Evolutionary conservation across 2,113 vertebrate species (phyloP), one percentile per base, ranked within the genome.

Genomic region (Camelus dromedarius): DNA sequence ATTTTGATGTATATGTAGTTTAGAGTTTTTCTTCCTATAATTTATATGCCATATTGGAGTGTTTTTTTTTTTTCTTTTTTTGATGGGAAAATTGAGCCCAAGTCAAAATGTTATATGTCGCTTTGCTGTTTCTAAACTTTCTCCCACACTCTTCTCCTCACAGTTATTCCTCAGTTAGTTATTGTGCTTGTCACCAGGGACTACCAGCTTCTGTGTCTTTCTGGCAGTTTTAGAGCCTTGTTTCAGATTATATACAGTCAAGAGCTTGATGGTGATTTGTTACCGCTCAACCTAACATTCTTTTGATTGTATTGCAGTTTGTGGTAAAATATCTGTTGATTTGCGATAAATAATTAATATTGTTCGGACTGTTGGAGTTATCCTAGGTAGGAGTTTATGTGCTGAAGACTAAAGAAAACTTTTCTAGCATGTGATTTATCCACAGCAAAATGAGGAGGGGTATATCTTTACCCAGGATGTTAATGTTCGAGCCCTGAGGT

Each of bases 341-440:
- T 87, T 97, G 93, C 96, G 93, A 95, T 96, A 98, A 96, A 98
- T 98, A 97, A 98, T 96, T 97, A 96, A 96, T 92, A 95, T 58
- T 52, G 50, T 85, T 96, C 1, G 4, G 91, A 94, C 91, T 91
- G 52, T 79, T 93, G 30, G 38, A 89, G 54, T 95, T 97, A 42
- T 96, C n/a, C 89, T 89, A 80, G 93, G 83, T 96, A 84, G 75
- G 94, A 35, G 73, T 95, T 97, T 95, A 95, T 90, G 24, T 95
- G 54, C 18, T 52, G 9, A 95, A 75, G 60, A 94, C 38, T 54
- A 93, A 95, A 89, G 82, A 93, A 94, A 87, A 95, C 64, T 92
- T 89, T 56, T 92, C 85, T 85, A 69, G 67, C 16, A 7, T 96
- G 38, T 93, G 92, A 94, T 96, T 97, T 96, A 93, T 97, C 54